These are phyloP conservation scores for Syngnathoides biaculeatus DNA, from an alignment of 2,113 vertebrate species.

Conservation along the genomic window DNA sequence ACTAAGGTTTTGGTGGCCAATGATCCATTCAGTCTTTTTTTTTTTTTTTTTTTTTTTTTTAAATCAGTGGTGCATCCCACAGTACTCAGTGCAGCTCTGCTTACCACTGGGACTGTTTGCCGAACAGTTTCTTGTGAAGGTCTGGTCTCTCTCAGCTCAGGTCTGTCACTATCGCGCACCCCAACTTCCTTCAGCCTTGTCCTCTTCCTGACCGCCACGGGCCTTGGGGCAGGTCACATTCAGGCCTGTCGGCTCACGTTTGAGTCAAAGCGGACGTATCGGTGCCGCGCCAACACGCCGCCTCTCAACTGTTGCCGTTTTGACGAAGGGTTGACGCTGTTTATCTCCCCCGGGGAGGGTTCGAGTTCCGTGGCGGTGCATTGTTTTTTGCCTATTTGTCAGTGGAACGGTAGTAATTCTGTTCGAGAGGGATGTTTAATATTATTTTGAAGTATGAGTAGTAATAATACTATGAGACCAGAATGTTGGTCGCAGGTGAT, in stretches of 20 bases:
- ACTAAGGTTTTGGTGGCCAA: too few species aligned
- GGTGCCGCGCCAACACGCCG: background rate
- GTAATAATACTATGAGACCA: too few species aligned
- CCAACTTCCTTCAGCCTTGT: background rate
- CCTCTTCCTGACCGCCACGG: constrained; percentile 37
- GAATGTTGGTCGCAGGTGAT: background rate
- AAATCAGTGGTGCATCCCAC: too few species aligned
- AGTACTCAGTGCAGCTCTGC: too few species aligned
- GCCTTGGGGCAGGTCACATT: constrained; percentile 43
- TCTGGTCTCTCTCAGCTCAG: too few species aligned
- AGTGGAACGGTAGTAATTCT: background rate
- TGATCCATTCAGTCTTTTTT: too few species aligned
- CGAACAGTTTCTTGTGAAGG: too few species aligned
- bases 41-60: too few species aligned
- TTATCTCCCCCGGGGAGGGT: background rate
- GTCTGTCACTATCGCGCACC: background rate
- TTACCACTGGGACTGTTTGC: too few species aligned
- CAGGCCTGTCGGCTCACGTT: constrained; percentile 55
- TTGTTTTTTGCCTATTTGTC: background rate
- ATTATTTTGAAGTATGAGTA: too few species aligned
- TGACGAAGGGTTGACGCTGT: background rate
- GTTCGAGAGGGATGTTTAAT: background rate
- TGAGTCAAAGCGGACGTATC: constrained; percentile 35
- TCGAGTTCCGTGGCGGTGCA: background rate
- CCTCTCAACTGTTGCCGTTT: background rate